phyloP scores from a whole-genome alignment of 2,113 vertebrate genomes.

The Melanocharis versteri region DNA sequence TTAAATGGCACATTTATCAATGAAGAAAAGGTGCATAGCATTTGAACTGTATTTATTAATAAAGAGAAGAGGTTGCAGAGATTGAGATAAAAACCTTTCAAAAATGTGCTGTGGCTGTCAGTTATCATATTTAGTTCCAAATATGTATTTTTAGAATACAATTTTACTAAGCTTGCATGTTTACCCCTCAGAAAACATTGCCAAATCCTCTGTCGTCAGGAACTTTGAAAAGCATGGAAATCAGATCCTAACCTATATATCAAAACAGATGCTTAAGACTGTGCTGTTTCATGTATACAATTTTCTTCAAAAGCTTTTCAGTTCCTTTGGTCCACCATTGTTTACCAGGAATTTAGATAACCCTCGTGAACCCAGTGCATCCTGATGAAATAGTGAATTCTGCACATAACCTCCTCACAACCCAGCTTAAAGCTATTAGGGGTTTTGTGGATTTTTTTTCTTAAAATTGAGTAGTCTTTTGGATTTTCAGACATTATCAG shows the following conservation, averaged over 20 bases:
- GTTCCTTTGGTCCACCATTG: conserved; percentile 7
- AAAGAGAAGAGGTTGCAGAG: neutral
- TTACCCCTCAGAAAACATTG: neutral
- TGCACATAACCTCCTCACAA: neutral
- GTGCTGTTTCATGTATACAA: neutral
- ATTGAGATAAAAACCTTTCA: neutral
- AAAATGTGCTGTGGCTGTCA: neutral
- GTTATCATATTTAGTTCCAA: neutral
- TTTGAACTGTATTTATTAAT: conserved; percentile 37
- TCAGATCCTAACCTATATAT: neutral
- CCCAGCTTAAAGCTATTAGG: conserved; percentile 35
- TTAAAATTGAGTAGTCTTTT: conserved; percentile 3
- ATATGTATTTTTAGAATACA: neutral
- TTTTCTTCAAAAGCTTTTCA: conserved; percentile 40
- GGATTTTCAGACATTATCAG: conserved; percentile 7
- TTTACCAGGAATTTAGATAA: conserved; percentile 24
- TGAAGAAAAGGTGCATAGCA: neutral
- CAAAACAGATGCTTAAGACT: neutral
- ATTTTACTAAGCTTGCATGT: neutral
- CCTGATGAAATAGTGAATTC: neutral
- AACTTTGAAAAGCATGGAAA: neutral
- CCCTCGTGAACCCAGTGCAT: neutral
- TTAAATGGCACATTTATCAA: conserved; percentile 24
- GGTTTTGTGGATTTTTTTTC: neutral
- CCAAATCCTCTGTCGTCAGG: neutral